Base-by-base conservation (phyloP, 2,888 invertebrate species). In the Drosophila maculinotata region DNA sequence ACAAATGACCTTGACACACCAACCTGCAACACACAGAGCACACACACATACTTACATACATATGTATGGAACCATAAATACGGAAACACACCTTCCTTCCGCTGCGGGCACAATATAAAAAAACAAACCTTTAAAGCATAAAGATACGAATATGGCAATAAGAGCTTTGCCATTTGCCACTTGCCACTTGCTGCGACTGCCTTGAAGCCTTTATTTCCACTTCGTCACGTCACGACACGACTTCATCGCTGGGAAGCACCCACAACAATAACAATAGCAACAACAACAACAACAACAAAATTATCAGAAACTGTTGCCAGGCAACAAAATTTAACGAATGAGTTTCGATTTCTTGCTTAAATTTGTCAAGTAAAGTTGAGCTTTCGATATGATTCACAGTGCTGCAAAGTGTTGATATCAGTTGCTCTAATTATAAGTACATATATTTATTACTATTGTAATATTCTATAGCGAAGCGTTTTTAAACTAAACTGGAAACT, bases 1-100 rank as follows among this genome's bases (percentile, higher is more conserved):
- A 75, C 59, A 65, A 75, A 79, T 85, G 83, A 83, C 83, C 83
- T 83, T 83, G 83, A 84, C 83, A 83, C 74, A 83, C 60, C 75
- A 63, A 73, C 56, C 47, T 33, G 36, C 65, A 69, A 60, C 52
- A 52, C 45, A 36, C 56, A 51, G 31, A 49, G 41, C 45, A 71
- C 53, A 64, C 62, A 48, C 54, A 65, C 56, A 63, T 48, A 53
- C 49, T 33, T 47, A 47, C 66, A 52, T 54, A 56, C 38, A 67
- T 8, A 53, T n/a, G n/a, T n/a, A n/a, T n/a, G n/a, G n/a, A n/a
- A n/a, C n/a, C 42, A 52, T 9, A 42, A 12, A 49, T 33, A 45
- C 39, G 35, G 26, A 52, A 58, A 63, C 80, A 86, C 83, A 79
- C 84, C 86, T 80, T 75, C 78, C 79, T 79, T 69, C 82, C 85